Base-by-base conservation (phyloP, 2,888 invertebrate genomes). In the Smittia aterrima region DNA sequence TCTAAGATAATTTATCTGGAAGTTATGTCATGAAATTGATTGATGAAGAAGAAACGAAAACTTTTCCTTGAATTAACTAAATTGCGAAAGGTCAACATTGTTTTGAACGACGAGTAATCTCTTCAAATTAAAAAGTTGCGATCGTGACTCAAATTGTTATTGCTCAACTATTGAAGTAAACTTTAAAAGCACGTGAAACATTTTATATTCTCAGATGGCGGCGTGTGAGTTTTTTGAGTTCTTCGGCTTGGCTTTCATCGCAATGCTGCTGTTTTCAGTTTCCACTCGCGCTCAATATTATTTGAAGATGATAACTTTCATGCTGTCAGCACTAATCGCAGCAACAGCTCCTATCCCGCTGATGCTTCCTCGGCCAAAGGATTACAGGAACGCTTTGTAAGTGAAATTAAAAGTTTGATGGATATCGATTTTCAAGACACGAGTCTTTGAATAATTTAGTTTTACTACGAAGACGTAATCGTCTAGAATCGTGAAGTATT, bases 331-430 rank as follows among this genome's bases (percentile, higher is more conserved):
- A 77, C 79, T 89, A 78, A 84, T 87, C 77, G 87, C 91, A 24
- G 84, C 88, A 75, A 76, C 80, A 75, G 81, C 89, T 77, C 88
- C 89, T 76, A 85, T 95, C 76, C 93, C 93, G 4, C 82, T 93
- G 58, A 92, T 92, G 91, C 81, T 93, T 75, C 80, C 90, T 20
- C 87, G 86, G 77, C 92, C 92, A 1, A 86, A 88, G 77, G 88
- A 90, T 80, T 90, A 90, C 77, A 88, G 85, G 79, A 93, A 93
- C 83, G 92, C 91, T 16, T 81, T 92, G 93, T 93, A 85, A 91
- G 91, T 88, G 70, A 68, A 22, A 81, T 41, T 2, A 58, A 72
- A 16, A 6, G 32, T 13, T 58, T 25, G 22, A 7, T 58, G 7
- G 58, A 27, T 7, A 47, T 47, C 2, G n/a, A 47, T 47, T 47